Conservation (phyloP, 30 jellyfish, hydroid and myxozoan species). For the Morbakka virulenta region DNA sequence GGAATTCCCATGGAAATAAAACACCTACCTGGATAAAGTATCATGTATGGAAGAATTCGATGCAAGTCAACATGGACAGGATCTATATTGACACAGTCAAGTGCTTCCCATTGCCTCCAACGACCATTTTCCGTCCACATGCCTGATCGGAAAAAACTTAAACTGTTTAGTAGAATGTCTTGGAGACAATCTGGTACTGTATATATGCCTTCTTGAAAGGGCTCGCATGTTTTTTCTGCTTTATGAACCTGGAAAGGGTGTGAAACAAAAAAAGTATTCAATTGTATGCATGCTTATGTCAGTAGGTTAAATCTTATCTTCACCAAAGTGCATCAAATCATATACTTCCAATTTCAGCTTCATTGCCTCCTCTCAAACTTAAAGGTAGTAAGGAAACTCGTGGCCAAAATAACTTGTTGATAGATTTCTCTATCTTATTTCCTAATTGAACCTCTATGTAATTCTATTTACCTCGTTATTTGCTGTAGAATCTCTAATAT, state of each 20-base stretch:
- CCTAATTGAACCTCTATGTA: too few species aligned
- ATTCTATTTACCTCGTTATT: too few species aligned
- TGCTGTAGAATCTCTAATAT: too few species aligned
- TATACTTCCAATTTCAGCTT: too few species aligned
- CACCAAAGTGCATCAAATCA: too few species aligned
- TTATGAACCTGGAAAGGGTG: conserved; percentile 9
- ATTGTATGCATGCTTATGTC: too few species aligned
- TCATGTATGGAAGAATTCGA: conserved; percentile 85
- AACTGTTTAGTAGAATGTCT: conserved; percentile 80
- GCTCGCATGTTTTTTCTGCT: conserved; percentile 57
- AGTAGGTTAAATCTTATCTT: too few species aligned
- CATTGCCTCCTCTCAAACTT: too few species aligned
- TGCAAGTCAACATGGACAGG: conserved; percentile 99
- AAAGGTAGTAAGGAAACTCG: too few species aligned
- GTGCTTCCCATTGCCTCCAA: conserved; percentile 99
- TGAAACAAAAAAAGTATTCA: background rate
- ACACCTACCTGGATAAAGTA: conserved; percentile 97
- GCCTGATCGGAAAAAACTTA: conserved; percentile 91
- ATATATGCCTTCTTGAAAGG: conserved; percentile 65
- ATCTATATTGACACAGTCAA: conserved; percentile 93
- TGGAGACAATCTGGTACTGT: conserved; percentile 92
- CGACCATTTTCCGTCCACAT: conserved; percentile 99
- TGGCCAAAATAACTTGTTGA: too few species aligned
- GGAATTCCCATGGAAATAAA: too few species aligned
- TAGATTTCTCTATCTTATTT: too few species aligned